Base-by-base conservation (phyloP, 2,888 invertebrate genomes). In the Hoplodrina ambigua region DNA sequence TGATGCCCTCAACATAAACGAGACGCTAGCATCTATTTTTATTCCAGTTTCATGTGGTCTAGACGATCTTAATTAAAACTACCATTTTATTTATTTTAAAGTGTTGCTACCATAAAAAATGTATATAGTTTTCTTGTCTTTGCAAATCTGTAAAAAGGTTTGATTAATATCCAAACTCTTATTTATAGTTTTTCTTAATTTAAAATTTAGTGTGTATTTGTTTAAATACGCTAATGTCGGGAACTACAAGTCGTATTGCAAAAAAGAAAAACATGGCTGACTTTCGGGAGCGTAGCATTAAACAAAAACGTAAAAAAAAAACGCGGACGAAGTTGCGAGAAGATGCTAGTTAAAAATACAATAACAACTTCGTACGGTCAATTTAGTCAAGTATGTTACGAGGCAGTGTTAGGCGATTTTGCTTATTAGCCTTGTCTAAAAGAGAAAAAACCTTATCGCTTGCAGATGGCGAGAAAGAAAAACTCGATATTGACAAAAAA, bases 381-480 rank as follows among this genome's bases (percentile, higher is more conserved):
- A 46, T 37, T 50, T 30, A 30, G 30, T 19, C 17, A 49, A 15
- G 20, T 5, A 4, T 49, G 37, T 55, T 58, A 20, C n/a, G 6
- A 25, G 25, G 11, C 25, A 17, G 10, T 30, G 11, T 19, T 54
- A 55, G 41, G 55, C n/a, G 46, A 64, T 49, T 52, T 37, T 30
- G 33, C n/a, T 50, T 56, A 53, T 72, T 55, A 17, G 30, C 30
- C 52, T 75, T 54, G 20, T 58, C 1, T 11, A 11, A 25, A 46
- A 3, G 11, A 11, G 13, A 37, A 56, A 79, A 63, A 60, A n/a
- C 15, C 11, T 19, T 44, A 33, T 20, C 19, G 10, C n/a, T 54
- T 49, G 13, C 67, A 75, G 60, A 57, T 59, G 61, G 33, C 6
- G 53, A 41, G 10, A 44, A 33, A 60, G 30, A 58, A 78, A 67